Percentiles rank a stretch among this genome's conserved stretches.
Evolutionary conservation across 2,888 invertebrate species (phyloP).

Genomic region (Automeris io): DNA sequence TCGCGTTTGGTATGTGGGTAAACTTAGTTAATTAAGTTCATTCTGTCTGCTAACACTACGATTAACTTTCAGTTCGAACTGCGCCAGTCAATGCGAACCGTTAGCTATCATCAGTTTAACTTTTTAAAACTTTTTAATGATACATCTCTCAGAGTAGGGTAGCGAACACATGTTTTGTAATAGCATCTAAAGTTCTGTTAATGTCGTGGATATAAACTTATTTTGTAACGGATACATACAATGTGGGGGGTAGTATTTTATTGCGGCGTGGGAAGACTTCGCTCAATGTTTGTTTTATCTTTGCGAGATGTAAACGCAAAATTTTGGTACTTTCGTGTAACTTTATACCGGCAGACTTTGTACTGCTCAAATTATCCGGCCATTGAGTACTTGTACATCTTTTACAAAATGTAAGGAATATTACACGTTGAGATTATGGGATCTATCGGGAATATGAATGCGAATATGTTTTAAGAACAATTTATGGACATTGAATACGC

Average conservation of each 20-base stretch:
- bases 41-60: slow-evolving; percentile 2
- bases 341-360: too few relatives aligned
- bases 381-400: too few relatives aligned
- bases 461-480: too few relatives aligned
- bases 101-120: slow-evolving; percentile 10
- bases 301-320: slow-evolving; percentile 2
- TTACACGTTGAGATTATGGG: too few relatives aligned
- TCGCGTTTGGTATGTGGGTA: neutral
- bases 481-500: too few relatives aligned
- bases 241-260: slow-evolving; percentile 13
- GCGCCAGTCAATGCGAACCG: slow-evolving; percentile 6
- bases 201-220: slow-evolving; percentile 6
- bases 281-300: slow-evolving; percentile 5
- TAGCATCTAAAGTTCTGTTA: neutral
- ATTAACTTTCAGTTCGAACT: neutral
- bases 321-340: neutral
- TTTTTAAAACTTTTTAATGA: slow-evolving; percentile 15
- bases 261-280: slow-evolving; percentile 11
- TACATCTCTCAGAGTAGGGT: slow-evolving; percentile 9
- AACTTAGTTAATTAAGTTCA: slow-evolving; percentile 5
- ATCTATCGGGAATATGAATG: too few relatives aligned
- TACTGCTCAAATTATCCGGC: too few relatives aligned
- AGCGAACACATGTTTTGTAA: slow-evolving; percentile 6
- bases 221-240: slow-evolving; percentile 9
- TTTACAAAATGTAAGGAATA: too few relatives aligned